Percentiles rank a stretch among this genome's conserved stretches.
Conservation (phyloP, 1,140 invertebrate species). For the Platyscapa corneri region DNA sequence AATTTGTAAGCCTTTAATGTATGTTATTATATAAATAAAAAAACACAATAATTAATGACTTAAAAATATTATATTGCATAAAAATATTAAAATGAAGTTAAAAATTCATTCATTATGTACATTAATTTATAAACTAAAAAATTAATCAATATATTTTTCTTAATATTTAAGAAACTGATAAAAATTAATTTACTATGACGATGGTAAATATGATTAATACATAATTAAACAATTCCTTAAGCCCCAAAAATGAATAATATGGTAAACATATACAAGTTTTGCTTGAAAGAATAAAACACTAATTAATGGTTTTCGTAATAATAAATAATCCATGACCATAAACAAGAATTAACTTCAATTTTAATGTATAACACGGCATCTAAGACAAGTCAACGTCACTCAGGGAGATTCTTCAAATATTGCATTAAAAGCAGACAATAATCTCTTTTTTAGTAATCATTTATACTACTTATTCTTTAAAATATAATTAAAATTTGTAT, state of each 20-base stretch:
- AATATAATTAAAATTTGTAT: too few species aligned
- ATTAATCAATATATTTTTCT: neutral
- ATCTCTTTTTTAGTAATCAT: neutral
- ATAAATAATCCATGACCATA: neutral
- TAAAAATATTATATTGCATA: neutral
- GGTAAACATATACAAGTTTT: neutral
- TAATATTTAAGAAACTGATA: neutral
- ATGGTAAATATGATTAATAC: neutral
- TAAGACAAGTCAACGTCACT: constrained; percentile 12
- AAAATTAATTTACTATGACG: neutral
- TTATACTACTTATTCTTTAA: too few species aligned
- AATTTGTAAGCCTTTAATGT: too few species aligned
- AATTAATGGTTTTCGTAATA: constrained; percentile 30
- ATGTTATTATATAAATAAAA: too few species aligned
- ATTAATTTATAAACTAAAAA: neutral
- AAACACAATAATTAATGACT: too few species aligned
- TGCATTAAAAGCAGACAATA: neutral
- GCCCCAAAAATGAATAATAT: neutral
- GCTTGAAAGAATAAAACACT: neutral
- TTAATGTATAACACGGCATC: constrained; percentile 6
- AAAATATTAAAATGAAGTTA: neutral
- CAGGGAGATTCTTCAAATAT: neutral
- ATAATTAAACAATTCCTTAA: neutral
- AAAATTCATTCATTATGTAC: neutral
- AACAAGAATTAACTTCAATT: neutral